Evolutionary conservation across 2,888 invertebrate species (phyloP), one percentile per base, ranked within the genome.

Genomic region (Coleophora deauratella): DNA sequence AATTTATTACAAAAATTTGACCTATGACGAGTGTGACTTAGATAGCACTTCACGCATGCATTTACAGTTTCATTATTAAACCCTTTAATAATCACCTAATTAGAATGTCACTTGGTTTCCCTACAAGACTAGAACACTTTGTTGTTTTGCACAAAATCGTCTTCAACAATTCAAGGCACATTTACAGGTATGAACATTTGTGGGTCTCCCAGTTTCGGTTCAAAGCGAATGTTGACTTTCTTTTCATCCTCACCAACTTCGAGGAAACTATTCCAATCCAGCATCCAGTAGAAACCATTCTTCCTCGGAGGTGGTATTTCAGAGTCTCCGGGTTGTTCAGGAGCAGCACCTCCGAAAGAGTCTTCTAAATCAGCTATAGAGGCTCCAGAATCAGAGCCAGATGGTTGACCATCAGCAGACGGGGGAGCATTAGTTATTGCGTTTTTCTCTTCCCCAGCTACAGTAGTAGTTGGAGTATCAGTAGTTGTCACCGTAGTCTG

Each of bases 231-330:
- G 57, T 93, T 92, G 0, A 95, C 92, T 75, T 92, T 90, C 30
- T 88, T 88, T 48, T 89, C 89, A 32, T 90, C 91, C 14, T 92
- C 92, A 9, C 94, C 95, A 3, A 95, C 94, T 73, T 94, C 94
- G 12, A 95, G 82, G 61, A 95, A 95, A 40, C 92, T 90, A 61
- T 95, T 95, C 94, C 94, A 94, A 63, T 95, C 95, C 7, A 94
- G 85, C 61, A 95, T 87, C 79, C 94, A 95, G 64, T 95, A 95
- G 51, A 95, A 91, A 0, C 95, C 95, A 45, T 91, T 94, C 55
- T 89, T 90, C 52, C 87, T 88, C 32, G 90, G 90, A 0, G 91
- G 88, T 4, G 93, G 91, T 21, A 90, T 59, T 11, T 87, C 86
- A 2, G 90, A 88, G 56, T 91, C 90, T 0, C 90, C 88, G 10